Evolutionary conservation across 2,888 invertebrate species (phyloP).

Genomic region (Oscheius myriophilus): DNA sequence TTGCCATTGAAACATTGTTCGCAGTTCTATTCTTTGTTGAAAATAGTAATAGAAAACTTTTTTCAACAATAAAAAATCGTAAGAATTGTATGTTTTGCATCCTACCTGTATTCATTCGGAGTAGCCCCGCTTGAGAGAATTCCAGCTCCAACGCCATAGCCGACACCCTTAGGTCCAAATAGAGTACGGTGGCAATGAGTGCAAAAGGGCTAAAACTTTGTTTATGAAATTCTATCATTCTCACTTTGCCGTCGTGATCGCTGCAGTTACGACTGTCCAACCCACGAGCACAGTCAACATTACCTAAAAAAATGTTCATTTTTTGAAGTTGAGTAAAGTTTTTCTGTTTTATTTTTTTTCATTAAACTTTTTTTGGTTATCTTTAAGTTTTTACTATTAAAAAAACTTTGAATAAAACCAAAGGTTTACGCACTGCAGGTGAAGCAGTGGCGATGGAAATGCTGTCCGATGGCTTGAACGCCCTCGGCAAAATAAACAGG

Average conservation of each 20-base stretch:
- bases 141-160: slow-evolving; percentile 72
- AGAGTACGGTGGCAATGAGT: slow-evolving; percentile 72
- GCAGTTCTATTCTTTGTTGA: no score
- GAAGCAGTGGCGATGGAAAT: slow-evolving; percentile 75
- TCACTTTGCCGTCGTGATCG: slow-evolving; percentile 73
- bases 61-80: no score
- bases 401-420: no score
- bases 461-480: slow-evolving; percentile 73
- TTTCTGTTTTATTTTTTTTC: no score
- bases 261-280: slow-evolving; percentile 73
- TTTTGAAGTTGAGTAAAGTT: no score
- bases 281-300: slow-evolving; percentile 72
- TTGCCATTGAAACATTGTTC: slow-evolving; percentile 73
- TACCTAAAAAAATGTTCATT: slow-evolving; percentile 18
- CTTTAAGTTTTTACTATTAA: no score
- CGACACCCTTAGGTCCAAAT: slow-evolving; percentile 74
- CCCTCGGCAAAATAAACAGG: slow-evolving; percentile 75
- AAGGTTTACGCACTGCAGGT: slow-evolving; percentile 73
- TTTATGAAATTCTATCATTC: background rate
- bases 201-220: slow-evolving; percentile 68
- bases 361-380: no score
- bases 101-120: slow-evolving; percentile 66
- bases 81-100: no score
- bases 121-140: slow-evolving; percentile 73
- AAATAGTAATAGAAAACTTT: slow-evolving; percentile 24